These are phyloP conservation scores for Mionectes macconnelli DNA, from an alignment of 2,113 vertebrate genomes.

Conservation along the genomic window DNA sequence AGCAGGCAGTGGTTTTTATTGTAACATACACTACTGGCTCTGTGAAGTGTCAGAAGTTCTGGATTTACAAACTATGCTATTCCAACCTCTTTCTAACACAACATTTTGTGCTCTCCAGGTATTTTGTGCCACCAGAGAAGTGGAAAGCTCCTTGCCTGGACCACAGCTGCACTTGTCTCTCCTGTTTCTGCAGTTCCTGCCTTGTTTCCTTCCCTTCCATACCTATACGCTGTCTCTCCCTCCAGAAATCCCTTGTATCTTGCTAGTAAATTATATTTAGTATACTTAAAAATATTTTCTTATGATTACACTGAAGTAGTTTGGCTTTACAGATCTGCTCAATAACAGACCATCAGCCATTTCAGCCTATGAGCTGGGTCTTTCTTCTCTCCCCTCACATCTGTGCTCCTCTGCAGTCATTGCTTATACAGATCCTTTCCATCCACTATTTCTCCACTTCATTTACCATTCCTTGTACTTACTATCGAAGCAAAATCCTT, in stretches of 20 bases:
- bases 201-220: not conserved
- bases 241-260: not conserved
- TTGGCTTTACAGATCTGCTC: not conserved
- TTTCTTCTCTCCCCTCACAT: not conserved
- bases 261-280: not conserved
- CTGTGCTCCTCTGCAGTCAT: accelerated
- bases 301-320: not conserved
- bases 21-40: not conserved
- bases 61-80: not conserved
- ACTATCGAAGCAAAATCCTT: not conserved
- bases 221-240: not conserved
- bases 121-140: not conserved
- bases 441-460: not conserved
- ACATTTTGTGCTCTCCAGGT: not conserved
- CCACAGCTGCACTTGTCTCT: no score
- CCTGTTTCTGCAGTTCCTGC: not conserved
- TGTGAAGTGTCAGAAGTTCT: not conserved
- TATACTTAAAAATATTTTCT: not conserved
- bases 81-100: not conserved
- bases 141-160: not conserved
- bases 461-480: not conserved
- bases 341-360: not conserved
- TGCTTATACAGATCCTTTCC: not conserved
- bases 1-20: not conserved
- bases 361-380: not conserved